These are phyloP conservation scores for Austrofundulus limnaeus DNA, from an alignment of 2,113 vertebrate genomes.

Conservation along the genomic window DNA sequence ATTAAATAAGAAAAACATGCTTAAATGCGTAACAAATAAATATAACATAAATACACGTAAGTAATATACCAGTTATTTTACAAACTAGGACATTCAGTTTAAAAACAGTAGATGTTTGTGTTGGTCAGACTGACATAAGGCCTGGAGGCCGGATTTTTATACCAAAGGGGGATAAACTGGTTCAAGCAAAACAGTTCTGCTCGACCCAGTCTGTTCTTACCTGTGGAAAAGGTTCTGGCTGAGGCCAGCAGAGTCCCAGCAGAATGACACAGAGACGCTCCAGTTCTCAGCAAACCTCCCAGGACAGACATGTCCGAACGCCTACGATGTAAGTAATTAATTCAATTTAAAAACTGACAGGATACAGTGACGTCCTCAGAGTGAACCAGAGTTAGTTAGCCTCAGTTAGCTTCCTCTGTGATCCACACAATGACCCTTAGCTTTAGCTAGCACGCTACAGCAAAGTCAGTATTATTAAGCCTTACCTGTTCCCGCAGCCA, in stretches of 20 bases:
- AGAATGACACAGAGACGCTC: constrained; percentile 57
- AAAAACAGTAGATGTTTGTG: too few relatives aligned
- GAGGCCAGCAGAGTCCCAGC: constrained; percentile 49
- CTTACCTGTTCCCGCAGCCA: constrained; percentile 39
- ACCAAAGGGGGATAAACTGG: background rate
- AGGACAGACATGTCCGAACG: constrained; percentile 58
- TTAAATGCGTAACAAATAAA: too few relatives aligned
- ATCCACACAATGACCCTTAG: constrained; percentile 43
- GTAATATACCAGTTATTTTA: too few relatives aligned
- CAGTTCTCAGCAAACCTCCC: constrained; percentile 57
- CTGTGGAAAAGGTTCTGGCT: constrained; percentile 58
- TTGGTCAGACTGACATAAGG: too few relatives aligned
- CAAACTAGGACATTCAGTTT: too few relatives aligned
- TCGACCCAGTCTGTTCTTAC: constrained; percentile 13
- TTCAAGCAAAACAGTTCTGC: background rate
- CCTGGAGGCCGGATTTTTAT: too few relatives aligned
- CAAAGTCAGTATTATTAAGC: background rate
- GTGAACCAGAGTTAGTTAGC: background rate
- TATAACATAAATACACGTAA: too few relatives aligned
- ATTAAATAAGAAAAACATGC: too few relatives aligned
- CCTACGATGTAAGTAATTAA: constrained; percentile 3
- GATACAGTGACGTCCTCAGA: background rate
- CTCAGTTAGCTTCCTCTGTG: background rate
- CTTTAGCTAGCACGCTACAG: constrained; percentile 15
- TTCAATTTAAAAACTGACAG: background rate